Percentiles rank a stretch among this genome's conserved stretches.
phyloP scores from a whole-genome alignment of 1,140 invertebrate genomes.

The Bombyx mori region ASM3026992v2 NC_085122.1:5146501-5147000 shows the following conservation, averaged over 20 bases:
- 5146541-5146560: too few relatives aligned
- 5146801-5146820: conserved; percentile 81
- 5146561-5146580: too few relatives aligned
- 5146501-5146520: too few relatives aligned
- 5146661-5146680: conserved; percentile 72
- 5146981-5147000: too few relatives aligned
- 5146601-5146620: conserved; percentile 7
- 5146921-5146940: too few relatives aligned
- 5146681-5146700: conserved; percentile 74
- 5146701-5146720: conserved; percentile 12
- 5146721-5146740: conserved; percentile 43
- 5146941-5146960: too few relatives aligned
- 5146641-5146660: conserved; percentile 73
- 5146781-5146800: conserved; percentile 75
- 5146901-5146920: too few relatives aligned
- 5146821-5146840: conserved; percentile 83
- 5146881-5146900: too few relatives aligned
- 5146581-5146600: conserved; percentile 1
- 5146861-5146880: too few relatives aligned
- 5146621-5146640: conserved; percentile 41
- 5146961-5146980: too few relatives aligned
- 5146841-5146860: conserved; percentile 74
- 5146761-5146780: conserved; percentile 74
- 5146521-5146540: too few relatives aligned
- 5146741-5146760: conserved; percentile 21